Base-by-base conservation (phyloP, 1,140 invertebrate genomes). In the Drosophila nebulosa region DNA sequence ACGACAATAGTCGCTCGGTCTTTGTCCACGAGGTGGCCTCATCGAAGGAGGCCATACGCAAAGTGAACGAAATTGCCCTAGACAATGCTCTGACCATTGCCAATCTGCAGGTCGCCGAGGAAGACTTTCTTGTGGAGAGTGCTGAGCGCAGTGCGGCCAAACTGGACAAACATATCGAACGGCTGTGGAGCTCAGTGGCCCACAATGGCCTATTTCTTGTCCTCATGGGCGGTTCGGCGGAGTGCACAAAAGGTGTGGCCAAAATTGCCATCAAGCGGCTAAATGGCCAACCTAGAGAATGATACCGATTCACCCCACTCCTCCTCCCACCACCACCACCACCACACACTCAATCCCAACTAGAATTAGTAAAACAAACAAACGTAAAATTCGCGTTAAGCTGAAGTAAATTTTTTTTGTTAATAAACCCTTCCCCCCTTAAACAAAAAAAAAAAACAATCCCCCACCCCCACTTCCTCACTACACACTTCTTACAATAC, bases 141-240 rank as follows among this genome's bases (percentile, higher is more conserved):
- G 57, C 91, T 1, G 86, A 91, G 18, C 92, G 93, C 42, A 93
- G 92, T 4, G 92, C 93, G 26, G 74, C 64, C 14, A 92, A 84
- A 46, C 78, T 96, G 35, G 94, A 96, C 85, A 93, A 92, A 56
- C 95, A 94, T 93, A 92, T 95, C 12, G 77, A 93, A 26, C 93
- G 93, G 57, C 76, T 96, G 60, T 95, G 94, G 93, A 89, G 93
- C 30, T 91, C 91, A 67, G 90, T 93, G 7, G 92, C 92, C 0
- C 76, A 91, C 26, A 92, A 93, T 66, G 92, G 93, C 16, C 85
- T 95, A 27, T 80, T 93, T 39, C 92, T 94, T 51, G 93, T 95
- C 2, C 78, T 95, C 57, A 94, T 95, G 75, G 91, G 93, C 56
- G 94, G 94, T 52, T 92, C 83, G 0, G 21, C 76, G 5, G 89